Conservation (phyloP, 64 coral and sea anemone genomes). For the Porites australiensis region DNA sequence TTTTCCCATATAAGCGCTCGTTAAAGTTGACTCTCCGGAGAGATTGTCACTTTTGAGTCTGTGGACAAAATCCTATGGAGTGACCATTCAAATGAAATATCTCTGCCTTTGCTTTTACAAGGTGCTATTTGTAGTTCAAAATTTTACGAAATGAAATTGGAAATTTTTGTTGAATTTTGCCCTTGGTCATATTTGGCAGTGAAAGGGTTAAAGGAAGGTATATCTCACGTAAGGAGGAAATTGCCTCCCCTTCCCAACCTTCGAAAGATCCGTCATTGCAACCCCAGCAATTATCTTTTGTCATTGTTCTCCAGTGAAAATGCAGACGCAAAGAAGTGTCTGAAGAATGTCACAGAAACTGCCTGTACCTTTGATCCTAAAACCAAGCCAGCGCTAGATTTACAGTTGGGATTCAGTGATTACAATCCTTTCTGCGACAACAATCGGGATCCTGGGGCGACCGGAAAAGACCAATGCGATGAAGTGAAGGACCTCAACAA, state of each 20-base stretch:
- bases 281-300: neutral
- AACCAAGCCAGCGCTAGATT: neutral
- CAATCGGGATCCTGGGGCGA: conserved; percentile 11
- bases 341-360: neutral
- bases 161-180: too few species aligned
- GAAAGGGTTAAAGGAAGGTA: too few species aligned
- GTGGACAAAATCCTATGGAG: too few species aligned
- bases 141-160: too few species aligned
- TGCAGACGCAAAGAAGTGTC: conserved; percentile 4
- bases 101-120: too few species aligned
- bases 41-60: too few species aligned
- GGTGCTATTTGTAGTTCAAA: too few species aligned
- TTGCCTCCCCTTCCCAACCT: too few species aligned
- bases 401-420: neutral
- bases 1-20: too few species aligned
- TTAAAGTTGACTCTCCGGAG: too few species aligned
- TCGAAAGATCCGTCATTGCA: neutral
- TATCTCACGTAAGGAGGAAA: neutral
- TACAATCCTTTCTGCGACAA: neutral
- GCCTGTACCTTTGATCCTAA: neutral
- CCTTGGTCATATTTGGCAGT: too few species aligned
- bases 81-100: too few species aligned
- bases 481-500: neutral
- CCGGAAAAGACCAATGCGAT: neutral
- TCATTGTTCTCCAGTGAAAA: neutral